phyloP scores from a whole-genome alignment of 2,888 invertebrate genomes.

The Tortrix viridana region DNA sequence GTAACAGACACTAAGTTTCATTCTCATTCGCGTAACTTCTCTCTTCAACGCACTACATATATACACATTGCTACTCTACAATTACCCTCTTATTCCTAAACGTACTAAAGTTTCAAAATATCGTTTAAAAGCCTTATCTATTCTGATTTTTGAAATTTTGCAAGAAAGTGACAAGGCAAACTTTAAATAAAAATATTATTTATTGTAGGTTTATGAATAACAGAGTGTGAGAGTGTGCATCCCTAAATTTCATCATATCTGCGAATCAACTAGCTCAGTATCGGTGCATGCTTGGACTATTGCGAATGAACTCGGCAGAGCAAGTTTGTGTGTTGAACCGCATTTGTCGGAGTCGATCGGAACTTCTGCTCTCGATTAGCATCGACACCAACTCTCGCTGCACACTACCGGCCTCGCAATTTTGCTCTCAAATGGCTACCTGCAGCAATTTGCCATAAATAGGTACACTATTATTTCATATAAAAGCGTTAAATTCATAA shows the following conservation, averaged over 20 bases:
- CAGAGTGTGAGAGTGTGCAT: neutral
- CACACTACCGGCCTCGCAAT: constrained; percentile 42
- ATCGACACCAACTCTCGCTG: constrained; percentile 66
- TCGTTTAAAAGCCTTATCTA: too few species aligned
- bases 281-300: constrained; percentile 26
- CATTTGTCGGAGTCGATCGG: constrained; percentile 67
- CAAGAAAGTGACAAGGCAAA: too few species aligned
- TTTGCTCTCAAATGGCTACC: constrained; percentile 42
- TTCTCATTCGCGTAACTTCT: too few species aligned
- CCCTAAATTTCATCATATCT: constrained; percentile 16
- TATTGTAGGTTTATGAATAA: too few species aligned
- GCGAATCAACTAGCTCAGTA: constrained; percentile 19
- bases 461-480: neutral
- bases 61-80: too few species aligned
- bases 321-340: constrained; percentile 73
- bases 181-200: too few species aligned
- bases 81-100: too few species aligned
- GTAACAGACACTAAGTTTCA: too few species aligned
- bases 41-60: too few species aligned
- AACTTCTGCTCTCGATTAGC: constrained; percentile 67
- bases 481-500: too few species aligned
- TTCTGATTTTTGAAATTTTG: too few species aligned
- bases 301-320: constrained; percentile 46
- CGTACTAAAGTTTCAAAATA: too few species aligned
- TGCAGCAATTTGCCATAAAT: neutral